Conservation (phyloP, 2,888 invertebrate genomes). For the Epistrophe eligans region DNA sequence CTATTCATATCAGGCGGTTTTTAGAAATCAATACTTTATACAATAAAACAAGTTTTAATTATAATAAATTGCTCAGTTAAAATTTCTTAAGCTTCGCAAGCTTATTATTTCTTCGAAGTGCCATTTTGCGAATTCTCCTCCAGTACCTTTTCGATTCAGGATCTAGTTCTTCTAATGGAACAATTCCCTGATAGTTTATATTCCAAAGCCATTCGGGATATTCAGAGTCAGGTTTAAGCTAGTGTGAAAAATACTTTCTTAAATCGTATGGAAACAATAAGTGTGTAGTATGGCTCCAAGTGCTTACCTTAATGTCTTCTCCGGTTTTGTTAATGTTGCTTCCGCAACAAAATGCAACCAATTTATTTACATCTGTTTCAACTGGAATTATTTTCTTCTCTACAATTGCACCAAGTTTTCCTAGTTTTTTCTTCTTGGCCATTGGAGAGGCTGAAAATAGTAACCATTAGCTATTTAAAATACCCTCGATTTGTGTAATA, state of each 20-base stretch:
- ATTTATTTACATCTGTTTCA: slow-evolving; percentile 91
- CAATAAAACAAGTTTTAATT: neutral
- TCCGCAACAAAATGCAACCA: slow-evolving; percentile 92
- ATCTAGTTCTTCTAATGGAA: slow-evolving; percentile 90
- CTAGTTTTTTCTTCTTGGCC: slow-evolving; percentile 86
- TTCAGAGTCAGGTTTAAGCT: slow-evolving; percentile 89
- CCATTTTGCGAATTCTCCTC: slow-evolving; percentile 88
- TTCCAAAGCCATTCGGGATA: slow-evolving; percentile 98
- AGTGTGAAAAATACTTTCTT: slow-evolving; percentile 26
- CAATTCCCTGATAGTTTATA: slow-evolving; percentile 87
- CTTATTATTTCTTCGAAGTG: slow-evolving; percentile 87
- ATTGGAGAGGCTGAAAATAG: slow-evolving; percentile 58
- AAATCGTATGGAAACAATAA: neutral
- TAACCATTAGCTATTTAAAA: neutral
- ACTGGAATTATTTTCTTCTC: slow-evolving; percentile 92
- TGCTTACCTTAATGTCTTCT: slow-evolving; percentile 89
- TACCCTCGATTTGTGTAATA: neutral
- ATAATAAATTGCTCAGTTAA: slow-evolving; percentile 80
- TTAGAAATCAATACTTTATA: neutral
- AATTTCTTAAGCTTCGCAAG: slow-evolving; percentile 87
- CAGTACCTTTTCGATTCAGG: slow-evolving; percentile 93
- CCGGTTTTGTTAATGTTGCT: slow-evolving; percentile 92
- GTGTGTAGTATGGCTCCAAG: neutral
- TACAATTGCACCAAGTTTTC: slow-evolving; percentile 86
- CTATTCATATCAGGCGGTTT: too few species aligned